These are phyloP conservation scores for Drosophila bipectinata DNA, from an alignment of 1,140 invertebrate genomes.

Conservation along the genomic window DNA sequence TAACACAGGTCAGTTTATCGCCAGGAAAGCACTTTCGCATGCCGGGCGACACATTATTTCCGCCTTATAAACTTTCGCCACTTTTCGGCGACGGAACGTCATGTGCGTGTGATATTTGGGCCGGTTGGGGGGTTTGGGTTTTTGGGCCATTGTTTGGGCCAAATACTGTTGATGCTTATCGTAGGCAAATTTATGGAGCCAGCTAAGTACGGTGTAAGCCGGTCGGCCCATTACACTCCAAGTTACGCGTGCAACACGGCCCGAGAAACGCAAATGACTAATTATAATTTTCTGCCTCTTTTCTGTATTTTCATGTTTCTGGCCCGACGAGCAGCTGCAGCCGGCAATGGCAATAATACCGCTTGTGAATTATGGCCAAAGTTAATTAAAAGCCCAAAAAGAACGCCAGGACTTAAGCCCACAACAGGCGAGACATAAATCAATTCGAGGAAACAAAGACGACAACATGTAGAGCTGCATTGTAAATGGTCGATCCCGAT, in stretches of 20 bases:
- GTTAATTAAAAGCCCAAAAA: slow-evolving; percentile 60
- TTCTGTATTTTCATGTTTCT: slow-evolving; percentile 39
- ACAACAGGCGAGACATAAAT: slow-evolving; percentile 45
- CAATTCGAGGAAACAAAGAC: slow-evolving; percentile 37
- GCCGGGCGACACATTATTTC: slow-evolving; percentile 74
- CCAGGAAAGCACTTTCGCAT: slow-evolving; percentile 44
- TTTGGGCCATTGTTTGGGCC: slow-evolving; percentile 3
- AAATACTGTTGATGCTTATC: slow-evolving; percentile 66
- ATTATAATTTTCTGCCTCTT: slow-evolving; percentile 61
- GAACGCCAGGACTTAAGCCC: slow-evolving; percentile 12
- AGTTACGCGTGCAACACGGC: slow-evolving; percentile 9
- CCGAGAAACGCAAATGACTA: slow-evolving; percentile 52
- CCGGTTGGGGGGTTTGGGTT: not conserved
- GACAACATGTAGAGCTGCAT: slow-evolving; percentile 57
- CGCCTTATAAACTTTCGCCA: slow-evolving; percentile 68
- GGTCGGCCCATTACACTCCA: slow-evolving; percentile 36
- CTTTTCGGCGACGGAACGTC: slow-evolving; percentile 56
- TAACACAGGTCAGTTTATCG: slow-evolving; percentile 63
- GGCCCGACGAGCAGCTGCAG: slow-evolving; percentile 37
- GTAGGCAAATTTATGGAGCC: slow-evolving; percentile 64
- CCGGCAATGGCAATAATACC: slow-evolving; percentile 33
- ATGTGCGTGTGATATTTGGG: slow-evolving; percentile 19
- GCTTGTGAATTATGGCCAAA: slow-evolving; percentile 52
- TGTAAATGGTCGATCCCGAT: slow-evolving; percentile 44
- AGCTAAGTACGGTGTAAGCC: slow-evolving; percentile 69